Conservation (phyloP, 2,797 vertebrate genomes). For the Oreortyx pictus region DNA sequence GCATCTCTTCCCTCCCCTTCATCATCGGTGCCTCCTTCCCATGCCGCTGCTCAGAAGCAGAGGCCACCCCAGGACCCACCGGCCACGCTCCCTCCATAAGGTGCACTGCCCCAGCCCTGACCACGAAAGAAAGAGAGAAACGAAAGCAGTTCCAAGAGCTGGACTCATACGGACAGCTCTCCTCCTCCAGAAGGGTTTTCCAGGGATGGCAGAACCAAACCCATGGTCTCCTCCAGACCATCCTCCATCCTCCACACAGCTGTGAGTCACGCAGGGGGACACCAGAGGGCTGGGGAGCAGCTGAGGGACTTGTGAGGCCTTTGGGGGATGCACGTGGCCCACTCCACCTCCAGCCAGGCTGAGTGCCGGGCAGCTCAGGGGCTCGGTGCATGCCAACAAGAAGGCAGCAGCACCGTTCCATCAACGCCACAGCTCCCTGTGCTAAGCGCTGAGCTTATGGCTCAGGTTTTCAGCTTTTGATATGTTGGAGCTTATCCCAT, state of each 20-base stretch:
- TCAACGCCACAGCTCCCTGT: background rate
- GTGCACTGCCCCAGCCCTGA: background rate
- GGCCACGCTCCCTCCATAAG: background rate
- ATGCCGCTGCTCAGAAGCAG: background rate
- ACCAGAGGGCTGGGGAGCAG: background rate
- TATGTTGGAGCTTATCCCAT: background rate
- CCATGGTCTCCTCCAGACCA: background rate
- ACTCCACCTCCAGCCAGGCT: background rate
- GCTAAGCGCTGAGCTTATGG: background rate
- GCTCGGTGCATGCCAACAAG: background rate
- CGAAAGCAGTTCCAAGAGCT: background rate
- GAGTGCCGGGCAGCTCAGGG: too few species aligned
- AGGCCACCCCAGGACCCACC: background rate
- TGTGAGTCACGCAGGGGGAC: background rate
- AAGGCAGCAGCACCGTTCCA: background rate
- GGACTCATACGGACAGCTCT: too few species aligned
- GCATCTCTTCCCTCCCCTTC: background rate
- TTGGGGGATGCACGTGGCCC: too few species aligned
- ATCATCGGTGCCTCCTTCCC: background rate
- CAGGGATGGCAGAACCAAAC: background rate
- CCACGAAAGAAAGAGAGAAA: too few species aligned
- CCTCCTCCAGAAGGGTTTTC: background rate
- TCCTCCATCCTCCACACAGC: background rate
- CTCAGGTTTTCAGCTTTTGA: background rate
- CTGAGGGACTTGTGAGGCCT: background rate